A percentile compares a stretch with the other conserved stretches of the same genome.
These are phyloP conservation scores for Glaucomys volans DNA, from an alignment of 2,113 vertebrate genomes.

Conservation along the genomic window DNA sequence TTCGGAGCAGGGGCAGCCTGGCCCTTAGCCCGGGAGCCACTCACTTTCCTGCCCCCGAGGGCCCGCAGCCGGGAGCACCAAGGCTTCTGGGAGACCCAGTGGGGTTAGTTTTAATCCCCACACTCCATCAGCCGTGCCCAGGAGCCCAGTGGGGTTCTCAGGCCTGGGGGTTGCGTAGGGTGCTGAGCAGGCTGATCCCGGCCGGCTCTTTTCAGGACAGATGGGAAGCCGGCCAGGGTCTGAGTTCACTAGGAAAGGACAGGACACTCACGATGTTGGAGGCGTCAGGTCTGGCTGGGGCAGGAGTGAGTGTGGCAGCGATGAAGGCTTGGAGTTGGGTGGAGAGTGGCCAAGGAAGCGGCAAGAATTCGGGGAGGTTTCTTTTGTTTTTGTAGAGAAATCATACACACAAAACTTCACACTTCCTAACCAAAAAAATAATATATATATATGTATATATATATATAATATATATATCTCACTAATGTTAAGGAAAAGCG, in stretches of 20 bases:
- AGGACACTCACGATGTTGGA: conserved; percentile 54
- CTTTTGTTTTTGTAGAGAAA: conserved; percentile 87
- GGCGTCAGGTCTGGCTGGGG: conserved; percentile 21
- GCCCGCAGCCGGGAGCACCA: conserved; percentile 71
- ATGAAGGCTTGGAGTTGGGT: conserved; percentile 76
- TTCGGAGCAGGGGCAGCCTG: background rate
- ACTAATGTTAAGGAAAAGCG: conserved; percentile 88
- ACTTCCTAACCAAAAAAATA: conserved; percentile 86
- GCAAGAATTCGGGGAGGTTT: conserved; percentile 65
- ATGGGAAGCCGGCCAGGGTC: conserved; percentile 62
- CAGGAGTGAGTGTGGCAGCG: conserved; percentile 66
- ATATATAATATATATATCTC: conserved; percentile 85
- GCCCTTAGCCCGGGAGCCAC: background rate
- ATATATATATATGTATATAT: conserved; percentile 78
- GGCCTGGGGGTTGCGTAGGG: background rate
- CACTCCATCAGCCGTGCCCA: background rate
- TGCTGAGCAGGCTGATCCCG: background rate
- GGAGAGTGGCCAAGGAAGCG: conserved; percentile 81
- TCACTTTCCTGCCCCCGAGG: background rate
- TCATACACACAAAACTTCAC: conserved; percentile 89
- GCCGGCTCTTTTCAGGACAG: conserved; percentile 73
- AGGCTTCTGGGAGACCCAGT: conserved; percentile 57
- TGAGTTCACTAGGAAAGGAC: conserved; percentile 56
- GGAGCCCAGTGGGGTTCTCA: background rate
- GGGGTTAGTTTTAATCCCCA: conserved; percentile 5